Percentiles rank a stretch among this genome's conserved stretches.
These are phyloP conservation scores for Trichopoda pennipes DNA, from an alignment of 2,888 invertebrate species.

Conservation along the genomic window DNA sequence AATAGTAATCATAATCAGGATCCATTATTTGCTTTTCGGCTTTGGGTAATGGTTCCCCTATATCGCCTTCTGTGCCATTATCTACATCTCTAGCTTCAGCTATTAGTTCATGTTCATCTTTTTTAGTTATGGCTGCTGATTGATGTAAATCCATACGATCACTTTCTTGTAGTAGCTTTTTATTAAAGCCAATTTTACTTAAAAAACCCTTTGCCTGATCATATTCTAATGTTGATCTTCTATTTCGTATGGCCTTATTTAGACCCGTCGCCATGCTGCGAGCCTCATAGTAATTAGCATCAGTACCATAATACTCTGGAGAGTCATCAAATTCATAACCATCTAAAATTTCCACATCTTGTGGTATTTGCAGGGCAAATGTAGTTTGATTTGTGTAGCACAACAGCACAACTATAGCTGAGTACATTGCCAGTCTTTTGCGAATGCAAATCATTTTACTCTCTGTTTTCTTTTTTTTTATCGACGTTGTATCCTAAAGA, in stretches of 20 bases:
- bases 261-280: slow-evolving; percentile 71
- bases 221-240: slow-evolving; percentile 74
- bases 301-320: slow-evolving; percentile 74
- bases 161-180: slow-evolving; percentile 52
- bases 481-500: not conserved
- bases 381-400: slow-evolving; percentile 25
- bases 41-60: slow-evolving; percentile 67
- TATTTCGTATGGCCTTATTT: slow-evolving; percentile 75
- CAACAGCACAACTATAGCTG: slow-evolving; percentile 35
- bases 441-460: slow-evolving; percentile 49
- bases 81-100: slow-evolving; percentile 61
- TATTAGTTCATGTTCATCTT: slow-evolving; percentile 63
- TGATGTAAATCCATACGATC: slow-evolving; percentile 49
- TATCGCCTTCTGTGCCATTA: slow-evolving; percentile 44
- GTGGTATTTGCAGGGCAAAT: slow-evolving; percentile 73
- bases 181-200: slow-evolving; percentile 14
- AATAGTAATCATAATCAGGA: slow-evolving; percentile 82
- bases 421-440: slow-evolving; percentile 36
- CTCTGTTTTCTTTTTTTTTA: slow-evolving; percentile 19
- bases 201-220: slow-evolving; percentile 71
- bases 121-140: slow-evolving; percentile 12
- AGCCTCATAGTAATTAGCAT: slow-evolving; percentile 74
- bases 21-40: slow-evolving; percentile 79
- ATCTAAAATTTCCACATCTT: slow-evolving; percentile 77
- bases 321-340: slow-evolving; percentile 75